Base-by-base conservation (phyloP, 2,888 invertebrate species). In the Deilephila elpenor region DNA sequence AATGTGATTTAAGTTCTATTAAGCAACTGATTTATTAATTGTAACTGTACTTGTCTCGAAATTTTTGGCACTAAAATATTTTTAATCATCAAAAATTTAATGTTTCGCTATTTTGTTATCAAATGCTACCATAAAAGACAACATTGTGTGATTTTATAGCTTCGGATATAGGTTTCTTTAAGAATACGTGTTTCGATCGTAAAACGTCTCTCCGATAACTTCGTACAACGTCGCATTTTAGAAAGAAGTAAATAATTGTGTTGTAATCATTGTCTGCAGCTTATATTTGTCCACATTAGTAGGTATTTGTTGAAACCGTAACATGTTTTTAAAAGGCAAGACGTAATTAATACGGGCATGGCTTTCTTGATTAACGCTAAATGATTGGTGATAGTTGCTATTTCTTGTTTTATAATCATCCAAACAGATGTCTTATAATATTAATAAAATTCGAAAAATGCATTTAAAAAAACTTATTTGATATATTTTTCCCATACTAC, bases 91-190 rank as follows among this genome's bases (percentile, higher is more conserved):
- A 32, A 34, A 32, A 32, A 56, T 70, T 53, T 17, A 17, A 59
- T 71, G 56, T 51, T 67, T 44, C 1, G 64, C 25, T 44, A 67
- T 67, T 44, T 67, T 67, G 64, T 67, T 67, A 14, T 20, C 64
- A 20, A 67, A 67, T 44, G 34, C 44, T 37, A 11, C 20, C 25
- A 67, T 67, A 67, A 67, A 67, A 44, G 44, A 67, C 64, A 44
- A 67, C 64, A 67, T 44, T 67, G 64, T 64, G n/a, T 67, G 25
- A 56, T 67, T 62, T 67, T 67, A 67, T 2, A 64, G 44, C 64
- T 44, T 64, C 20, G 64, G 64, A 20, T 64, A 64, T 25, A 25
- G 44, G 20, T 67, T 67, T 20, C 64, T 67, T 62, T 20, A 25
- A 25, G 44, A 67, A 67, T 64, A 44, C 64, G 44, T 67, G 44